Evolutionary conservation across 2,113 vertebrate genomes (phyloP).

Genomic region (Aspiorhynchus laticeps): DNA sequence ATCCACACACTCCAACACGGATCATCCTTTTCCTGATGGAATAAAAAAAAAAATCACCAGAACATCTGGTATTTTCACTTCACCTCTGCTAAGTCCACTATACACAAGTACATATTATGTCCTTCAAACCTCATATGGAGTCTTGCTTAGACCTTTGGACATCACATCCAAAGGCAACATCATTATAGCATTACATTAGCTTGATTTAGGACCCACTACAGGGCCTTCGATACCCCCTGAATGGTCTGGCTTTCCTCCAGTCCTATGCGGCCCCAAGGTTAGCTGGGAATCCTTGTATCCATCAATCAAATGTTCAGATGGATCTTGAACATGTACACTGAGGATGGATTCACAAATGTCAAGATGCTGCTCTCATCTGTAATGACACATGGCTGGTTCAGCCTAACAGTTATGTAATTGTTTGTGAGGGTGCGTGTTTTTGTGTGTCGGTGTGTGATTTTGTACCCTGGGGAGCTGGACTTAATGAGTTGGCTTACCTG

Average conservation of each 20-base stretch:
- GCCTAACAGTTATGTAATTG: neutral
- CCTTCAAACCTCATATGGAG: slow-evolving; percentile 45
- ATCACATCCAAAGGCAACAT: slow-evolving; percentile 18
- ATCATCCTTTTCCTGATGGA: slow-evolving; percentile 10
- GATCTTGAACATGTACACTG: neutral
- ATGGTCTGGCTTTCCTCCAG: neutral
- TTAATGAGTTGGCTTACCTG: neutral
- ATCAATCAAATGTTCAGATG: slow-evolving; percentile 22
- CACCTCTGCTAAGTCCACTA: neutral
- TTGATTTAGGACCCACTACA: slow-evolving; percentile 23
- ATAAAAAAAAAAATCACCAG: slow-evolving; percentile 13
- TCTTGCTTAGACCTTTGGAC: slow-evolving; percentile 40
- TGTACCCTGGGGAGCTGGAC: neutral
- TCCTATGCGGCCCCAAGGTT: slow-evolving; percentile 1
- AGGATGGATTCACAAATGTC: neutral
- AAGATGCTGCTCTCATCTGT: slow-evolving; percentile 7
- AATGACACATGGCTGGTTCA: slow-evolving; percentile 3
- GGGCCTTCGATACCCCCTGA: slow-evolving; percentile 41
- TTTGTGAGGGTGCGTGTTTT: neutral
- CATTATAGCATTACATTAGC: slow-evolving; percentile 43
- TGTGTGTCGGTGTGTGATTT: neutral
- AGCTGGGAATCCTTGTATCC: slow-evolving; percentile 21
- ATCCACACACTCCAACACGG: slow-evolving; percentile 1
- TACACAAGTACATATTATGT: slow-evolving; percentile 35
- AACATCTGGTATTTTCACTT: slow-evolving; percentile 41